A percentile compares a stretch with the other conserved stretches of the same genome.
Evolutionary conservation across 2,113 vertebrate species (phyloP).

Genomic region (Alces alces): DNA sequence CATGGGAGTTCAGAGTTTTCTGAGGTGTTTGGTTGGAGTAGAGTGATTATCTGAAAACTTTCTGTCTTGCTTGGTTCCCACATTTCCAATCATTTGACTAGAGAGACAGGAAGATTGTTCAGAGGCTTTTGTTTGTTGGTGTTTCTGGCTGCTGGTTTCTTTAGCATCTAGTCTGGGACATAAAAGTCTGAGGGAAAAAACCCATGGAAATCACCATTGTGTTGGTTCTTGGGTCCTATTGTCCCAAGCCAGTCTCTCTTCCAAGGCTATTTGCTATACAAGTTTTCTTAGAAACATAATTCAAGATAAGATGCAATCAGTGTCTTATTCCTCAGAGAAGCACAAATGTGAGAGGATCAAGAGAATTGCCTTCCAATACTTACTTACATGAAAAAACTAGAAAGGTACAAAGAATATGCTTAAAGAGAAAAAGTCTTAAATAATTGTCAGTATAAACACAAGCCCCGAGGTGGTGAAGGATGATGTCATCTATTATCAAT

Average conservation of each 20-base stretch:
- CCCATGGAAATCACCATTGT: background rate
- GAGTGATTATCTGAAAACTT: background rate
- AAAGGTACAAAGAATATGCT: background rate
- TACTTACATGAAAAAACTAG: background rate
- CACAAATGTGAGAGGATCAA: background rate
- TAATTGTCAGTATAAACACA: background rate
- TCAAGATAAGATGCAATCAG: background rate
- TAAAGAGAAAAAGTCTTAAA: background rate
- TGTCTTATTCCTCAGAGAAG: background rate
- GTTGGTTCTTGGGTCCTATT: background rate
- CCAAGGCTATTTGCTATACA: background rate
- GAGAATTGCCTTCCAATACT: background rate
- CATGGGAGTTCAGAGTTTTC: background rate
- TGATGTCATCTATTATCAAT: background rate
- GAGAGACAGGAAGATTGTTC: background rate
- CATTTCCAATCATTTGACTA: background rate
- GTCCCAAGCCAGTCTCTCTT: background rate
- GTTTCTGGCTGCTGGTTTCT: background rate
- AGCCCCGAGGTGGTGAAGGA: background rate
- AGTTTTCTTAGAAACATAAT: background rate
- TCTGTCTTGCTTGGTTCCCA: background rate
- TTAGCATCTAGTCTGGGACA: background rate
- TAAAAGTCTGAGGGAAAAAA: background rate
- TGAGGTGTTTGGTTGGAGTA: background rate
- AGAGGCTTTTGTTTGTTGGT: background rate